phyloP scores from a whole-genome alignment of 2,888 invertebrate species.

The Julus scandinavius region DNA sequence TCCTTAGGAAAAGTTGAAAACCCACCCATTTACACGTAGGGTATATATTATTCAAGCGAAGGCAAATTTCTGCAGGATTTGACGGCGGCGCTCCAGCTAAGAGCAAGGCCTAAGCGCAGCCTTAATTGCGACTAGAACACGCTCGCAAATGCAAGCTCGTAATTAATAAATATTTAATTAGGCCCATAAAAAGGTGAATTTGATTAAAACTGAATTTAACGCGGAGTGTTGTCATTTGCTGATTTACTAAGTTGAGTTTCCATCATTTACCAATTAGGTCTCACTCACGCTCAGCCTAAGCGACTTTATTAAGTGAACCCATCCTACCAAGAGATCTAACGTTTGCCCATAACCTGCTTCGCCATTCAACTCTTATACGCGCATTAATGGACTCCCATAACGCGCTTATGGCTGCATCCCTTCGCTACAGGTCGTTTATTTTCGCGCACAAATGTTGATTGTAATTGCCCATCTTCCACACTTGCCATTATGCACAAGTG shows the following conservation, averaged over 20 bases:
- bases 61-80: not conserved
- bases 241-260: conserved; percentile 48
- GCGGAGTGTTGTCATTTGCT: conserved; percentile 52
- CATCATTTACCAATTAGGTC: conserved; percentile 49
- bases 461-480: conserved; percentile 49
- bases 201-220: conserved; percentile 48
- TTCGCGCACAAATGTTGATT: conserved; percentile 36
- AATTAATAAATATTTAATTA: conserved; percentile 51
- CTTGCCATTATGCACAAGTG: conserved; percentile 37
- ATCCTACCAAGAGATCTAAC: not conserved
- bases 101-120: not conserved
- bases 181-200: conserved; percentile 48
- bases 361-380: not conserved
- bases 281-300: conserved; percentile 47
- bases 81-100: conserved; percentile 9
- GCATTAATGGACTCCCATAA: conserved; percentile 31
- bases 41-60: not conserved
- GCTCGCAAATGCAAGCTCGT: not conserved
- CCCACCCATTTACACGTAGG: not conserved
- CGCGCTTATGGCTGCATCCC: conserved; percentile 28
- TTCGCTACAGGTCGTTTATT: conserved; percentile 52
- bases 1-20: no score
- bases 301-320: conserved; percentile 46
- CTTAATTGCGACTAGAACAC: not conserved
- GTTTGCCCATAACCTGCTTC: not conserved